These are phyloP conservation scores for Etheostoma spectabile DNA, from an alignment of 2,113 vertebrate genomes.

Conservation along the genomic window DNA sequence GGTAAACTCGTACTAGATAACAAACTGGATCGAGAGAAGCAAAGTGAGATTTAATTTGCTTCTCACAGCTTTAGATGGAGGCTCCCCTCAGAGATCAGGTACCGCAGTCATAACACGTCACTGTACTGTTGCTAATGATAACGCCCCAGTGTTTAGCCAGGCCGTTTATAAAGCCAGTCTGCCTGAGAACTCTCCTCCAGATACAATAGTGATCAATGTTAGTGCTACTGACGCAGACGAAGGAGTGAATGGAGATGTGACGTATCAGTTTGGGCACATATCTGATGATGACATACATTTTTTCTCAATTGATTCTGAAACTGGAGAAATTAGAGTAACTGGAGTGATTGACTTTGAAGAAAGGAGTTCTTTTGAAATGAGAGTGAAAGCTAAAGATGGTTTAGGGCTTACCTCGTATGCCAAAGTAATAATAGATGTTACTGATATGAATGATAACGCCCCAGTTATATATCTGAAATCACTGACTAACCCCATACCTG, in stretches of 20 bases:
- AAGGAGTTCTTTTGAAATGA: slow-evolving; percentile 67
- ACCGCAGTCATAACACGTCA: slow-evolving; percentile 78
- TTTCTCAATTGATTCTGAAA: slow-evolving; percentile 53
- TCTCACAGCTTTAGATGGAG: slow-evolving; percentile 84
- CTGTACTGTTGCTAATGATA: slow-evolving; percentile 89
- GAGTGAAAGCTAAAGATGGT: slow-evolving; percentile 80
- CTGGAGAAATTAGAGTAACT: slow-evolving; percentile 75
- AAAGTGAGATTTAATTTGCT: slow-evolving; percentile 63
- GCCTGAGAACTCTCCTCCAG: slow-evolving; percentile 31
- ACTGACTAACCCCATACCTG: slow-evolving; percentile 21
- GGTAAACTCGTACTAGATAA: slow-evolving; percentile 67
- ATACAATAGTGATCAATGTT: no score
- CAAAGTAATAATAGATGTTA: slow-evolving; percentile 80
- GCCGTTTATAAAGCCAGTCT: slow-evolving; percentile 14
- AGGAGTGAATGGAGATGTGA: slow-evolving; percentile 78
- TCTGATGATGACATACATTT: slow-evolving; percentile 27
- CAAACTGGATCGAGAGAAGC: slow-evolving; percentile 70
- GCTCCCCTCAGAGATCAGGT: slow-evolving; percentile 81
- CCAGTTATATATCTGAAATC: slow-evolving; percentile 72
- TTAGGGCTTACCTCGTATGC: slow-evolving; percentile 67
- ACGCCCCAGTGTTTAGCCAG: slow-evolving; percentile 63
- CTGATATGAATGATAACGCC: slow-evolving; percentile 85
- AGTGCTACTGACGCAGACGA: slow-evolving; percentile 75
- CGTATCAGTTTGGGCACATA: slow-evolving; percentile 45
- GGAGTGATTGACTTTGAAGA: slow-evolving; percentile 81